Conservation (phyloP, 2,888 invertebrate species). For the Elmis aenea region DNA sequence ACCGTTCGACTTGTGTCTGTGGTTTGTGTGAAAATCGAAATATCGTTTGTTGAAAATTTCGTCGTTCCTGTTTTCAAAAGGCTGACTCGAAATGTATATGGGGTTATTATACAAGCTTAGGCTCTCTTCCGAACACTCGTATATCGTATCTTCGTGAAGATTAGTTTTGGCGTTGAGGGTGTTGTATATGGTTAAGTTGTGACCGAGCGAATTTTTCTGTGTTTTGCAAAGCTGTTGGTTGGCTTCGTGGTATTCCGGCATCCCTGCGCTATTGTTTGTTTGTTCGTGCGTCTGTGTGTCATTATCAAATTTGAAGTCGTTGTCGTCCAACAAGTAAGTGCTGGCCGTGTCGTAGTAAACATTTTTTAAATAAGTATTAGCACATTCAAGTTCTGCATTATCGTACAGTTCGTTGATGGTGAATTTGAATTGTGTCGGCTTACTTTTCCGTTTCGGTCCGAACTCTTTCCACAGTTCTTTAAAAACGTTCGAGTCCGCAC, state of each 20-base stretch:
- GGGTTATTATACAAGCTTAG: slow-evolving; percentile 43
- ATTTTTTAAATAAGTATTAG: too few species aligned
- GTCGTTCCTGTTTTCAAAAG: slow-evolving; percentile 9
- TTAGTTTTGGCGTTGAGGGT: slow-evolving; percentile 37
- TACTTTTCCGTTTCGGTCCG: slow-evolving; percentile 27
- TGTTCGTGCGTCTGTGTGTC: slow-evolving; percentile 2
- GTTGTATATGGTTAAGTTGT: slow-evolving; percentile 36
- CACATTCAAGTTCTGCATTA: slow-evolving; percentile 1
- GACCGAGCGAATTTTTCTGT: slow-evolving; percentile 11
- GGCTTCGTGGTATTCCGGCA: too few species aligned
- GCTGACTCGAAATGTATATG: slow-evolving; percentile 32
- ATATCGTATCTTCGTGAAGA: slow-evolving; percentile 42
- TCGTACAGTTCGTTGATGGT: slow-evolving; percentile 34
- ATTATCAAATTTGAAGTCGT: slow-evolving; percentile 2
- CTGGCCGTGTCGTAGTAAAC: too few species aligned
- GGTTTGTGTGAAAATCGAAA: slow-evolving; percentile 19
- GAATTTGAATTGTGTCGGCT: slow-evolving; percentile 25
- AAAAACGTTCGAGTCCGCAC: slow-evolving; percentile 17
- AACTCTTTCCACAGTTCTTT: slow-evolving; percentile 28
- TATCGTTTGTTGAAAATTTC: slow-evolving; percentile 12
- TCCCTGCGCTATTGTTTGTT: too few species aligned
- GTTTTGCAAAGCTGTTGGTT: neutral
- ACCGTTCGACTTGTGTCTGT: slow-evolving; percentile 8
- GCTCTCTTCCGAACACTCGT: slow-evolving; percentile 44
- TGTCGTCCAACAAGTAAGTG: neutral